Conservation (phyloP, 2,113 vertebrate genomes). For the Indicator indicator region DNA sequence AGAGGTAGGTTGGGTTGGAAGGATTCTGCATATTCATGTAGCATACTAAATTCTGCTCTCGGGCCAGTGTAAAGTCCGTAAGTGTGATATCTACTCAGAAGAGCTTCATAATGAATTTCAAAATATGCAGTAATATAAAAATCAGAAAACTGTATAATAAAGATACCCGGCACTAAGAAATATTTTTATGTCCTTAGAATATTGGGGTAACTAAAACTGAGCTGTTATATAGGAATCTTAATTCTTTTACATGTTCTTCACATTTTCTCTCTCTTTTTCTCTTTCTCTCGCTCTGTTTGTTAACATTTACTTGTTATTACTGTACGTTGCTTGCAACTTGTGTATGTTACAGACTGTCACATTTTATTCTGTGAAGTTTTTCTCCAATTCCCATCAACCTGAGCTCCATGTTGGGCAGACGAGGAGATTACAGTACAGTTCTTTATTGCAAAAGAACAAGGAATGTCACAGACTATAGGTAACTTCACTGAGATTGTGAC, state of each 20-base stretch:
- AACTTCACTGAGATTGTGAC: conserved; percentile 72
- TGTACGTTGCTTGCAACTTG: conserved; percentile 71
- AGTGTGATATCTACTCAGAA: not conserved
- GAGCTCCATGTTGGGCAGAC: conserved; percentile 72
- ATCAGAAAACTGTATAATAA: conserved; percentile 10
- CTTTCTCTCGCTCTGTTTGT: conserved; percentile 76
- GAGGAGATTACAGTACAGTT: conserved; percentile 71
- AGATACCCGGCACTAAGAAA: conserved; percentile 25
- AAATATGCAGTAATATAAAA: conserved; percentile 29
- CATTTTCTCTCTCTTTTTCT: conserved; percentile 76
- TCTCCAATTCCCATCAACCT: conserved; percentile 72
- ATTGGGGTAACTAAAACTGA: conserved; percentile 47
- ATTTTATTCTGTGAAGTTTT: conserved; percentile 78
- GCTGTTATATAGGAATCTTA: conserved; percentile 60
- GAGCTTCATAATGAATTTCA: not conserved
- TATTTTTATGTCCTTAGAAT: conserved; percentile 45
- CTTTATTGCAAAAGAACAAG: conserved; percentile 74
- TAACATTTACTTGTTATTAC: conserved; percentile 76
- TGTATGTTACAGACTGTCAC: conserved; percentile 80
- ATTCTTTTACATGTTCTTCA: conserved; percentile 80
- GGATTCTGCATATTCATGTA: conserved; percentile 50
- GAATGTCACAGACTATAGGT: conserved; percentile 73
- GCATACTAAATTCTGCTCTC: conserved; percentile 32
- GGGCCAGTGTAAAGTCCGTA: not conserved
- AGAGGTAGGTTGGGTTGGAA: conserved; percentile 73